Base-by-base conservation (phyloP, 2,797 vertebrate genomes). In the Lagocephalus sceleratus region DNA sequence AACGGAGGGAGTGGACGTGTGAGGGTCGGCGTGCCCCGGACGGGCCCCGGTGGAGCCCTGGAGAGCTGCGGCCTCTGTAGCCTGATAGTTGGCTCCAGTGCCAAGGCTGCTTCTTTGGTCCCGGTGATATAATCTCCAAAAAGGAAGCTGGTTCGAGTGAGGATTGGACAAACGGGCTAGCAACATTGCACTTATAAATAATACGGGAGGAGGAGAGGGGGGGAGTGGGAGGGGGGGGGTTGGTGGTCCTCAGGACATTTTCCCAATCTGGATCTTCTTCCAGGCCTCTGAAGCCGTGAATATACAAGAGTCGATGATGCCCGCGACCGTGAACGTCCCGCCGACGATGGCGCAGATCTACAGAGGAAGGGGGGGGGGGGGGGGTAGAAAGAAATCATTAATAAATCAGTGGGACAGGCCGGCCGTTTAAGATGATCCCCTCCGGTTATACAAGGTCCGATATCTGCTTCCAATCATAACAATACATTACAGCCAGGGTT, bases 241-340 rank as follows among this genome's bases (percentile, higher is more conserved):
- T 61, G 46, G 49, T 22, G 0, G 60, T 57, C 70, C 83, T 92
- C 90, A 92, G 62, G 92, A 93, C 91, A 99, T 96, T 87, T 99
- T 99, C 29, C 97, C 97, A 15, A 99, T 90, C 79, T 99, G 97
- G 83, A 99, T 95, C 90, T 99, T 99, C 91, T 97, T 99, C 96
- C 96, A 99, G 73, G 97, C 97, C 76, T 99, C 97, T 0, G 97
- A 99, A 35, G 97, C 97, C 0, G 97, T 98, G 79, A 99, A 99
- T 89, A 99, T 98, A 74, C 95, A 98, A 23, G 97, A 99, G 89
- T 99, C 97, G 0, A 99, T 94, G 78, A 99, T 99, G 62, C 97
- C 97, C 0, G 97, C 97, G 0, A 99, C 97, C 0, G 97, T 99
- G 80, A 99, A 99, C 0, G 97, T 97, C 76, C 97, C 97, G 1